Conservation (phyloP, 2,888 invertebrate species). For the Cistogaster globosa region DNA sequence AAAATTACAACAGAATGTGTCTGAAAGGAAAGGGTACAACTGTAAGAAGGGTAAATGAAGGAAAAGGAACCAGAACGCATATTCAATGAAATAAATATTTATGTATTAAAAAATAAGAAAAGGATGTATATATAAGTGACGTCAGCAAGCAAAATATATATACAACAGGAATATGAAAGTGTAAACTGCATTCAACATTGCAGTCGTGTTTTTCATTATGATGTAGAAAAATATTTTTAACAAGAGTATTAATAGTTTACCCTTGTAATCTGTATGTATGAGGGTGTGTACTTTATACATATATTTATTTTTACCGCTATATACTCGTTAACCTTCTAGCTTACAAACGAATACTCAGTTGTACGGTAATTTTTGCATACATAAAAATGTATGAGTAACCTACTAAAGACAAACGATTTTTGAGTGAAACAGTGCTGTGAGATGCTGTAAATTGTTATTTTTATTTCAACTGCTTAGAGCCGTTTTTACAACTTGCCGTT, state of each 20-base stretch:
- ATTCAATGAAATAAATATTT: too few species aligned
- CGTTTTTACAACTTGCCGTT: too few species aligned
- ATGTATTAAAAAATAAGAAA: too few species aligned
- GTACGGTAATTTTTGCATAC: background rate
- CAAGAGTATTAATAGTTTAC: constrained; percentile 52
- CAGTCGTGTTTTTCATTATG: background rate
- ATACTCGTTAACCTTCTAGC: constrained; percentile 39
- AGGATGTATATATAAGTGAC: too few species aligned
- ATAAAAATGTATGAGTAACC: background rate
- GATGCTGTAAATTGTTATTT: background rate
- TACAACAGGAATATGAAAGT: background rate
- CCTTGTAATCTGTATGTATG: constrained; percentile 13
- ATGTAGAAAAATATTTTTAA: constrained; percentile 4
- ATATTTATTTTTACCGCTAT: constrained; percentile 56
- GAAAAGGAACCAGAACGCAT: too few species aligned
- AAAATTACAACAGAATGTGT: too few species aligned
- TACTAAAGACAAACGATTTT: constrained; percentile 11
- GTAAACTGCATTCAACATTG: background rate
- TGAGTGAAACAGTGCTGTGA: background rate
- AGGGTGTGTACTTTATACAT: background rate
- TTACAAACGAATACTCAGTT: constrained; percentile 18
- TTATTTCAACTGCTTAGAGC: constrained; percentile 16
- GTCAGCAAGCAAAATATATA: background rate
- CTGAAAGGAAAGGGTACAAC: too few species aligned
- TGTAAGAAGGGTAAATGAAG: too few species aligned